Percentiles rank a stretch among this genome's conserved stretches.
Conservation (phyloP, 1,140 invertebrate species). For the Achatina immaculata region DNA sequence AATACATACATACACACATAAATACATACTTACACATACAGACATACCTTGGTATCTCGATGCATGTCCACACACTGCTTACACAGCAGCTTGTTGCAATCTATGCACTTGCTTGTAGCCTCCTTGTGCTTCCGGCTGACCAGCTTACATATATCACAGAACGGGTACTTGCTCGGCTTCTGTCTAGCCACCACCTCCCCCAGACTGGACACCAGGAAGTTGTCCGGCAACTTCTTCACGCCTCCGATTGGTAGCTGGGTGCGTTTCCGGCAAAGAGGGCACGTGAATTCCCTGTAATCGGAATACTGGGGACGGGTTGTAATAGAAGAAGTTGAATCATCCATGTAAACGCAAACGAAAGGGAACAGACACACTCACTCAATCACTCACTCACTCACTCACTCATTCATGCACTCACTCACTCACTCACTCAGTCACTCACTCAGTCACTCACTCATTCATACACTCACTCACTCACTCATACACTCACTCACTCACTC, state of each 20-base stretch:
- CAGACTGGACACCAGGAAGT: constrained; percentile 71
- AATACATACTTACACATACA: too few species aligned
- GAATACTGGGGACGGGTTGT: constrained; percentile 57
- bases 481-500: too few species aligned
- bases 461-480: too few species aligned
- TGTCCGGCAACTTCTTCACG: constrained; percentile 72
- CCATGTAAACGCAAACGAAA: too few species aligned
- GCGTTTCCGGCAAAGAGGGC: constrained; percentile 71
- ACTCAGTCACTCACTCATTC: too few species aligned
- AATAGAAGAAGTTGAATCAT: too few species aligned
- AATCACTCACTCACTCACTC: too few species aligned
- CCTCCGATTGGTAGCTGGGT: constrained; percentile 71
- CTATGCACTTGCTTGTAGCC: constrained; percentile 71
- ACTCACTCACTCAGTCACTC: too few species aligned
- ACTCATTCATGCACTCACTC: too few species aligned
- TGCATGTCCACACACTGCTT: constrained; percentile 69
- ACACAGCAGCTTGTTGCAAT: constrained; percentile 72
- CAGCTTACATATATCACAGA: constrained; percentile 72
- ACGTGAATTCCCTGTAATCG: constrained; percentile 72
- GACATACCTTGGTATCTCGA: constrained; percentile 64
- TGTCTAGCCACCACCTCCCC: constrained; percentile 63
- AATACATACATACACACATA: too few species aligned
- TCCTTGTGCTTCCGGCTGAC: constrained; percentile 68
- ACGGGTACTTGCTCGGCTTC: constrained; percentile 68
- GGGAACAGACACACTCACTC: too few species aligned